A percentile compares a stretch with the other conserved stretches of the same genome.
Conservation (phyloP, 2,888 invertebrate species). For the Synanthedon myopaeformis region DNA sequence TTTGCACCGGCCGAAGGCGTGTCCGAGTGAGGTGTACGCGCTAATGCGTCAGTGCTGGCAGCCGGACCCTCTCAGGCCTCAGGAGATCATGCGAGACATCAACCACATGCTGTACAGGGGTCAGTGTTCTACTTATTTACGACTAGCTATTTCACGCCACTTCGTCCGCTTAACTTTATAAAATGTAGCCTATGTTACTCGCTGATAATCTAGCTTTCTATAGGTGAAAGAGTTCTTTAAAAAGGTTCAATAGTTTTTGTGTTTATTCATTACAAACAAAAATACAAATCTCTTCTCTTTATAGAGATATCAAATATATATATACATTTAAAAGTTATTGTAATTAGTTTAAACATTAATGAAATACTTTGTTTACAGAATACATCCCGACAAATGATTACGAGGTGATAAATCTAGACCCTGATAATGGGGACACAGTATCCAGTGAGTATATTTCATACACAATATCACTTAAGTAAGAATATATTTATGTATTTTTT, state of each 20-base stretch:
- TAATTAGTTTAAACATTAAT: too few species aligned
- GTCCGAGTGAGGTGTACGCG: conserved; percentile 80
- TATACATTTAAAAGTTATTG: too few species aligned
- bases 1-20: conserved; percentile 74
- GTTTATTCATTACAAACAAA: not conserved
- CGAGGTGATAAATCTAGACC: conserved; percentile 47
- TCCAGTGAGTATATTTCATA: conserved; percentile 36
- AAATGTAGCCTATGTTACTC: too few species aligned
- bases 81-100: conserved; percentile 87
- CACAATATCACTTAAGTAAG: too few species aligned
- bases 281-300: not conserved
- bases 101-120: conserved; percentile 83
- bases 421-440: conserved; percentile 46
- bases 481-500: too few species aligned
- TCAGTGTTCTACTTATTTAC: conserved; percentile 15
- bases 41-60: conserved; percentile 88
- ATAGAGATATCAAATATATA: too few species aligned
- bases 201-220: too few species aligned
- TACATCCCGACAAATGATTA: conserved; percentile 53
- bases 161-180: too few species aligned
- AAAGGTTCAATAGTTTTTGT: too few species aligned
- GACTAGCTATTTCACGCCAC: not conserved
- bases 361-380: conserved; percentile 21
- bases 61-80: conserved; percentile 80
- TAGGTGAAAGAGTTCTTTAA: too few species aligned